A percentile compares a stretch with the other conserved stretches of the same genome.
Evolutionary conservation across 2,113 vertebrate species (phyloP).

Genomic region (Chaetura pelagica): DNA sequence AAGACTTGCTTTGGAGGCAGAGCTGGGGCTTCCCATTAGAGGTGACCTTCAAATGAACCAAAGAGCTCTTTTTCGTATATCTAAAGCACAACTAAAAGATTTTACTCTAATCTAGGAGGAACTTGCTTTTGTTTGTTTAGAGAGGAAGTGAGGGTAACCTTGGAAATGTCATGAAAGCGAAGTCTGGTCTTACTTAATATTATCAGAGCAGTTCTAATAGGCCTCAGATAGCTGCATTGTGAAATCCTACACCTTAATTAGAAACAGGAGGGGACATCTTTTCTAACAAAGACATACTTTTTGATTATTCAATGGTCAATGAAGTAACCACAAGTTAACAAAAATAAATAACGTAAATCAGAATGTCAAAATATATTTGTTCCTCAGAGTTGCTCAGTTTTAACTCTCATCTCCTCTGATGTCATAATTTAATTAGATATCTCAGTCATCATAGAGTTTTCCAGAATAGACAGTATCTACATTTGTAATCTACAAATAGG

Average conservation of each 20-base stretch:
- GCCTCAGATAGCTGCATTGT: not conserved
- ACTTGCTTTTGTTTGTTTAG: conserved; percentile 17
- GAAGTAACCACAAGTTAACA: conserved; percentile 33
- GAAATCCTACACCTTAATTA: conserved; percentile 51
- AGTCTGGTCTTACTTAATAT: conserved; percentile 10
- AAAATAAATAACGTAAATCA: conserved; percentile 47
- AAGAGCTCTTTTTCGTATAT: not conserved
- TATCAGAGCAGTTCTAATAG: conserved; percentile 16
- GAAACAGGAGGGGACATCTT: not conserved
- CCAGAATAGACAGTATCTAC: not conserved
- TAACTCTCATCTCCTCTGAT: conserved; percentile 36
- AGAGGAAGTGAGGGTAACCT: not conserved
- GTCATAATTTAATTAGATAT: conserved; percentile 34
- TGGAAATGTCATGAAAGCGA: not conserved
- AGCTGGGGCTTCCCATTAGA: not conserved
- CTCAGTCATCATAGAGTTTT: conserved; percentile 19
- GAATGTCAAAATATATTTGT: conserved; percentile 47
- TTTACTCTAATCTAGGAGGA: not conserved
- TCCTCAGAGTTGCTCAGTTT: not conserved
- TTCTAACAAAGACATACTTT: not conserved
- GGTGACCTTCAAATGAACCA: not conserved
- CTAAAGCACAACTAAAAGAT: not conserved
- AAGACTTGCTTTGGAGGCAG: not conserved
- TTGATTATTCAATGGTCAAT: conserved; percentile 1
- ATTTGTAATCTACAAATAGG: not conserved